Percentiles rank a stretch among this genome's conserved stretches.
Conservation (phyloP, 2,888 invertebrate species). For the Ormyrus rosae region DNA sequence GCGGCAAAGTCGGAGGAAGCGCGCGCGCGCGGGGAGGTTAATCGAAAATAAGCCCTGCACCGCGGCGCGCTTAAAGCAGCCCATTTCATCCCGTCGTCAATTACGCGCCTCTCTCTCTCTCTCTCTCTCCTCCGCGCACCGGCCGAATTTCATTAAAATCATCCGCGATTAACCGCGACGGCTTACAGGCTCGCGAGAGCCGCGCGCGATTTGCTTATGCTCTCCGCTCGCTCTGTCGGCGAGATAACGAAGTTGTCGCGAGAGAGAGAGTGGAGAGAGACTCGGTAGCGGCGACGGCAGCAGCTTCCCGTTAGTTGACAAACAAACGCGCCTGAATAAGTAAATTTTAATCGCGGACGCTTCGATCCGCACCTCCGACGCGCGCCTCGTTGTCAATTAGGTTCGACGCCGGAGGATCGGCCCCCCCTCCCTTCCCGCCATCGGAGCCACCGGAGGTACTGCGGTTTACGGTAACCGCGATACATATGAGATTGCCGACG, state of each 20-base stretch:
- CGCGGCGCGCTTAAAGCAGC: background rate
- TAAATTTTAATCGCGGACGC: slow-evolving; percentile 21
- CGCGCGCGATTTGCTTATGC: slow-evolving; percentile 1
- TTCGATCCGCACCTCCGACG: background rate
- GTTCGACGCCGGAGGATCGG: too few relatives aligned
- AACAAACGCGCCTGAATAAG: slow-evolving; percentile 35
- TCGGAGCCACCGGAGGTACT: too few relatives aligned
- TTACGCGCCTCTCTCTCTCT: background rate
- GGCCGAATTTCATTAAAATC: slow-evolving; percentile 36
- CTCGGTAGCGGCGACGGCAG: too few relatives aligned
- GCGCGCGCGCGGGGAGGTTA: background rate
- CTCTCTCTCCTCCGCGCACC: too few relatives aligned
- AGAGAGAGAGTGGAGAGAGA: too few relatives aligned
- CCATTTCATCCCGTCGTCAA: slow-evolving; percentile 8
- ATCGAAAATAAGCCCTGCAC: slow-evolving; percentile 8
- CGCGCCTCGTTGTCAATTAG: too few relatives aligned
- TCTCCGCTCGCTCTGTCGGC: background rate
- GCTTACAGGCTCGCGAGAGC: background rate
- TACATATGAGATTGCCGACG: too few relatives aligned
- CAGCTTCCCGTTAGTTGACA: background rate
- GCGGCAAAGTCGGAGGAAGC: too few relatives aligned
- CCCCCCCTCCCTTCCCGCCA: too few relatives aligned
- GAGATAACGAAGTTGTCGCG: slow-evolving; percentile 33
- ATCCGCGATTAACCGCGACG: slow-evolving; percentile 7
- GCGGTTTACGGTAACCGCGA: too few relatives aligned